These are phyloP conservation scores for Philereme transversata DNA, from an alignment of 2,888 invertebrate species.

Conservation along the genomic window DNA sequence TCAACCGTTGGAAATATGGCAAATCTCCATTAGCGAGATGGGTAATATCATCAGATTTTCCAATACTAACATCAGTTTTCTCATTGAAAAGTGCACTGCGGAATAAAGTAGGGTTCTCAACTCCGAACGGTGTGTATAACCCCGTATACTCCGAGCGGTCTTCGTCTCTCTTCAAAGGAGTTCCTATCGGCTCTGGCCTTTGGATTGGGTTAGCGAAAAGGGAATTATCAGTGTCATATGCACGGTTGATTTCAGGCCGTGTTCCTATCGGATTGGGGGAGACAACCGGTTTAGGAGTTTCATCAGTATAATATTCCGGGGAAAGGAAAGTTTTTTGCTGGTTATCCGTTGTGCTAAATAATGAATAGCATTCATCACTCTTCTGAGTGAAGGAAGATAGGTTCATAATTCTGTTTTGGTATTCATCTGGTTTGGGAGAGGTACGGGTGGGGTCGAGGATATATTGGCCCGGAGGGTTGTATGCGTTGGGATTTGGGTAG, in stretches of 20 bases:
- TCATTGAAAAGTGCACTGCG: constrained; percentile 70
- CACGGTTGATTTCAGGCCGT: constrained; percentile 53
- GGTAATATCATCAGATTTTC: constrained; percentile 44
- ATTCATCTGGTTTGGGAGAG: constrained; percentile 50
- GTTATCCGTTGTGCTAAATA: constrained; percentile 66
- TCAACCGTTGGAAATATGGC: constrained; percentile 72
- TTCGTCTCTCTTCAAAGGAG: constrained; percentile 43
- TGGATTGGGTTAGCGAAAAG: constrained; percentile 56
- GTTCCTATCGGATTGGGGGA: constrained; percentile 78
- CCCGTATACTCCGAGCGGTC: constrained; percentile 41
- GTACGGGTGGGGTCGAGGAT: constrained; percentile 49
- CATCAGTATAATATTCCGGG: constrained; percentile 62
- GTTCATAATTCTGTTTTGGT: constrained; percentile 69
- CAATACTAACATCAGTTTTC: constrained; percentile 47
- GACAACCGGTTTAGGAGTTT: constrained; percentile 60
- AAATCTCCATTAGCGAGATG: constrained; percentile 65
- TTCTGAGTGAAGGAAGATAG: constrained; percentile 76
- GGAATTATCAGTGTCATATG: constrained; percentile 56
- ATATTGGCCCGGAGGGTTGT: constrained; percentile 44
- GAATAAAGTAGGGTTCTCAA: constrained; percentile 71
- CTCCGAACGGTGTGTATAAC: constrained; percentile 73
- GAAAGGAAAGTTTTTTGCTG: constrained; percentile 61
- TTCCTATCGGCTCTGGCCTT: constrained; percentile 67
- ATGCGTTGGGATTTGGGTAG: constrained; percentile 63
- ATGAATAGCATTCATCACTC: constrained; percentile 75